A percentile compares a stretch with the other conserved stretches of the same genome.
Conservation (phyloP, 23 tunicate genomes). For the Phallusia fumigata region DNA sequence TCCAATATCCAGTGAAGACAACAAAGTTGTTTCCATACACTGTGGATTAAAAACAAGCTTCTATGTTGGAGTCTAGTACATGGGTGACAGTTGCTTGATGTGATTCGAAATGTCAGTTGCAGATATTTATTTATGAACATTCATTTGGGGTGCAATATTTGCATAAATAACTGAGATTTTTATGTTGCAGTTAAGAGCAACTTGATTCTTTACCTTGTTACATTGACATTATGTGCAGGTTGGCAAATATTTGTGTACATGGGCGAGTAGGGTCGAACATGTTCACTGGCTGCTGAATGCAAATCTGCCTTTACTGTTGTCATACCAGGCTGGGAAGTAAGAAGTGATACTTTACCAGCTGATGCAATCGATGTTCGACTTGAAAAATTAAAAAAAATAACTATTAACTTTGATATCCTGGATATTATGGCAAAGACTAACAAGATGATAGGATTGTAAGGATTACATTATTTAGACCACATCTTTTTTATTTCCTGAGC, state of each 20-base stretch:
- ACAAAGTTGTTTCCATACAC: conserved; percentile 84
- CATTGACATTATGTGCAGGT: not conserved
- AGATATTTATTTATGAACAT: not conserved
- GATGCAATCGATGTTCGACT: not conserved
- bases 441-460: too few relatives aligned
- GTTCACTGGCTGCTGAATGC: not conserved
- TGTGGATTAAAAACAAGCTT: not conserved
- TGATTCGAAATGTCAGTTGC: too few relatives aligned
- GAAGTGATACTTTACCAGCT: not conserved
- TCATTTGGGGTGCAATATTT: too few relatives aligned
- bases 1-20: conserved; percentile 78
- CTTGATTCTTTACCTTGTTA: not conserved
- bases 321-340: not conserved
- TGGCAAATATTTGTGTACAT: conserved; percentile 6
- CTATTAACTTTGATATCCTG: too few relatives aligned
- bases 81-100: too few relatives aligned
- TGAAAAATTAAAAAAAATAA: not conserved
- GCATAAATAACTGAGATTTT: too few relatives aligned
- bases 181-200: too few relatives aligned
- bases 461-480: too few relatives aligned
- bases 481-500: too few relatives aligned
- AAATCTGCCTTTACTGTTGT: not conserved
- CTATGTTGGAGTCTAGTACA: not conserved
- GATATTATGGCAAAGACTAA: too few relatives aligned
- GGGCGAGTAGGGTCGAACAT: not conserved